These are phyloP conservation scores for Heliothis peltigera DNA, from an alignment of 2,888 invertebrate genomes.

Conservation along the genomic window DNA sequence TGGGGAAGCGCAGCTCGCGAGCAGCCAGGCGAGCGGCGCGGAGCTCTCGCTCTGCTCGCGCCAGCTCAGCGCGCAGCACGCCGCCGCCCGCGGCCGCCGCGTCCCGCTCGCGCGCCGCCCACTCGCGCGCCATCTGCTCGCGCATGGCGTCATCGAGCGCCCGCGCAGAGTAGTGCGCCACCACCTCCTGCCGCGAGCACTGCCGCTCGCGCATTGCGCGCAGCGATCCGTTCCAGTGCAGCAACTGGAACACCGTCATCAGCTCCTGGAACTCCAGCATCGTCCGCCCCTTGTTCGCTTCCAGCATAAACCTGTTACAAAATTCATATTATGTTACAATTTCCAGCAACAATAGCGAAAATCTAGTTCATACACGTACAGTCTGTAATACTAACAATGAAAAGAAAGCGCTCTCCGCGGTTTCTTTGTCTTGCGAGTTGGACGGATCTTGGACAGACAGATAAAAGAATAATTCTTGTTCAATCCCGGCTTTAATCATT, in stretches of 20 bases:
- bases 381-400: conserved; percentile 39
- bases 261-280: conserved; percentile 99
- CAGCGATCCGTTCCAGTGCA: conserved; percentile 99
- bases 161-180: conserved; percentile 97
- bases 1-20: conserved; percentile 97
- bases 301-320: conserved; percentile 91
- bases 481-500: conserved; percentile 33
- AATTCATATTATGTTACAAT: conserved; percentile 14
- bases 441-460: conserved; percentile 40
- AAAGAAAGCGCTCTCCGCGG: conserved; percentile 34
- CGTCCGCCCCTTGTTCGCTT: conserved; percentile 96
- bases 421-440: conserved; percentile 49
- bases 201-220: conserved; percentile 98
- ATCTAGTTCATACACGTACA: conserved; percentile 37
- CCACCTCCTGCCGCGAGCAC: conserved; percentile 96
- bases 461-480: conserved; percentile 55
- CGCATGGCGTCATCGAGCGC: conserved; percentile 98
- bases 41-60: conserved; percentile 95
- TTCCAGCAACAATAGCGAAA: conserved; percentile 6
- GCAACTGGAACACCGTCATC: conserved; percentile 98
- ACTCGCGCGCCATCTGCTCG: conserved; percentile 98
- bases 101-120: conserved; percentile 93
- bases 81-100: conserved; percentile 80
- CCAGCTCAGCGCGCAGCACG: conserved; percentile 94
- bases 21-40: conserved; percentile 96